These are phyloP conservation scores for Hemicordylus capensis DNA, from an alignment of 2,113 vertebrate species.

Conservation along the genomic window DNA sequence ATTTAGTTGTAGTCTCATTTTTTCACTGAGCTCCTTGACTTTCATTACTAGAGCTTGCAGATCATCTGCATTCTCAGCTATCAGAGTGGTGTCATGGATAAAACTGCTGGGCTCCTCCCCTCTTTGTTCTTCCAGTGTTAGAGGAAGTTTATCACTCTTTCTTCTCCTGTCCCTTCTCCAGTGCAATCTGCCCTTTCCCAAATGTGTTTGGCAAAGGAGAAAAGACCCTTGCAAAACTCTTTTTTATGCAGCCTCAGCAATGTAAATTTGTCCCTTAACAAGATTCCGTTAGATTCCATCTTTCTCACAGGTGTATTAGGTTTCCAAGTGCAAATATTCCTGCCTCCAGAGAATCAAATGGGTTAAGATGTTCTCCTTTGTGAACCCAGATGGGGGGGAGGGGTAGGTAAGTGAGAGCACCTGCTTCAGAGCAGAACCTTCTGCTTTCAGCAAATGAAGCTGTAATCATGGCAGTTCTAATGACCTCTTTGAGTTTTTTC, in stretches of 20 bases:
- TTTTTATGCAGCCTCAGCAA: neutral
- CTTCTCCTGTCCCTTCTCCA: no score
- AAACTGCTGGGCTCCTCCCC: no score
- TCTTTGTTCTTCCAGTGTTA: no score
- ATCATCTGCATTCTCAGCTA: no score
- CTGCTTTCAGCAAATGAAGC: constrained; percentile 54
- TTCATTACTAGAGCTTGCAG: no score
- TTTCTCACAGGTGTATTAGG: constrained; percentile 62
- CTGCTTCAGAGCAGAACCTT: constrained; percentile 42
- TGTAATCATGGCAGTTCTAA: constrained; percentile 38
- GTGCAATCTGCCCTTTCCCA: neutral
- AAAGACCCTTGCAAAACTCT: neutral
- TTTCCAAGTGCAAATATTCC: constrained; percentile 64
- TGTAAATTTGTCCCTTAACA: neutral
- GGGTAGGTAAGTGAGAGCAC: no score
- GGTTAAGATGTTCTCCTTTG: constrained; percentile 56
- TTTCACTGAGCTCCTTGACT: no score
- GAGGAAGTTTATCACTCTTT: no score
- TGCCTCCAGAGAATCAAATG: constrained; percentile 50
- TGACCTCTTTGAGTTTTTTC: constrained; percentile 62
- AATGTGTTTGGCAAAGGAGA: neutral
- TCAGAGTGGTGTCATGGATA: no score
- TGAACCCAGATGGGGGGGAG: constrained; percentile 48
- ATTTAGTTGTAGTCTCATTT: no score
- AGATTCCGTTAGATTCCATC: neutral